A percentile compares a stretch with the other conserved stretches of the same genome.
These are phyloP conservation scores for Neoarius graeffei DNA, from an alignment of 2,113 vertebrate species.

Conservation along the genomic window DNA sequence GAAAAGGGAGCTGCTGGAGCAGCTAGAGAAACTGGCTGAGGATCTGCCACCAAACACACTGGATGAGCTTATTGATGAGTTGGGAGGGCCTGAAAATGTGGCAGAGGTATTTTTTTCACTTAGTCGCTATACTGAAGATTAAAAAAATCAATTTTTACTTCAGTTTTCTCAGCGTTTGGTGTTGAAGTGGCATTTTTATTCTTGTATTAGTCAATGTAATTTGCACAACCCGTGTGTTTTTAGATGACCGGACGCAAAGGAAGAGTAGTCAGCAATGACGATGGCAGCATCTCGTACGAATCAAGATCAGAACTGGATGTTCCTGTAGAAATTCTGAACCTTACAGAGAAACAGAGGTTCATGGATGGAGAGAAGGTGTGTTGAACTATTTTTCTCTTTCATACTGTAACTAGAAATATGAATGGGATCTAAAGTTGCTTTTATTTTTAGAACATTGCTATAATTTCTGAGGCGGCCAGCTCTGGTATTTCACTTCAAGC, in stretches of 20 bases:
- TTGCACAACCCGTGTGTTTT: conserved; percentile 5
- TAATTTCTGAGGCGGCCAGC: conserved; percentile 97
- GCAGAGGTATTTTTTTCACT: conserved; percentile 81
- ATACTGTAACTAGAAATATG: neutral
- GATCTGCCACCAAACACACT: conserved; percentile 93
- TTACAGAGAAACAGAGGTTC: conserved; percentile 96
- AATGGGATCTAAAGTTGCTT: neutral
- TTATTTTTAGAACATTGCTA: conserved; percentile 88
- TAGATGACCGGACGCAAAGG: conserved; percentile 98
- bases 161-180: neutral
- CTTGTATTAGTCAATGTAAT: neutral
- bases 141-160: neutral
- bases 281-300: conserved; percentile 95
- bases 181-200: neutral
- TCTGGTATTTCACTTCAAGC: conserved; percentile 97
- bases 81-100: conserved; percentile 95
- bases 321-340: conserved; percentile 95
- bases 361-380: conserved; percentile 98
- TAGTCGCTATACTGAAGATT: neutral
- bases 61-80: conserved; percentile 95
- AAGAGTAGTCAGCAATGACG: conserved; percentile 94
- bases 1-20: conserved; percentile 90
- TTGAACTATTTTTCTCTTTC: neutral
- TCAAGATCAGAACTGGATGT: conserved; percentile 95
- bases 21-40: conserved; percentile 88